phyloP scores from a whole-genome alignment of 2,888 invertebrate species.

The Heliconius aoede region DNA sequence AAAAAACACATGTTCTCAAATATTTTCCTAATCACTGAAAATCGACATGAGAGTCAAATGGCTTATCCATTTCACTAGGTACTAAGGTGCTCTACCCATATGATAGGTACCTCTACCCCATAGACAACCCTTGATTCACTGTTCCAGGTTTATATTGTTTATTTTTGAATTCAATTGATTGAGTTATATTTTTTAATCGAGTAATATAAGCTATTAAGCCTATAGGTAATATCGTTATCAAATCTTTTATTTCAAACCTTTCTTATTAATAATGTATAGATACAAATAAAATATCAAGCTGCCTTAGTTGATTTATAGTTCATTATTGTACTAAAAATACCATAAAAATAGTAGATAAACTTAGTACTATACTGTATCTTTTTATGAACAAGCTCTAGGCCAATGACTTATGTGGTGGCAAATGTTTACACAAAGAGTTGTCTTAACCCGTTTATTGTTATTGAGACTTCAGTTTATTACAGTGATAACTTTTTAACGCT shows the following conservation, averaged over 20 bases:
- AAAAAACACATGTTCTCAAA: too few species aligned
- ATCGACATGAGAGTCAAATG: too few species aligned
- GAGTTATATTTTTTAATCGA: neutral
- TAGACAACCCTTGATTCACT: too few species aligned
- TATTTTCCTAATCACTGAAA: too few species aligned
- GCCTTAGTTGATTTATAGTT: neutral
- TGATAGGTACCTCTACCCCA: too few species aligned
- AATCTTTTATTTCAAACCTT: neutral
- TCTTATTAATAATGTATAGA: neutral
- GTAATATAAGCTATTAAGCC: neutral
- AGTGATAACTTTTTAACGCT: neutral
- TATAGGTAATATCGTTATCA: neutral
- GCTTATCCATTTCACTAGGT: too few species aligned
- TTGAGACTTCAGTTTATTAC: constrained; percentile 4
- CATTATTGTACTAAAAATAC: neutral
- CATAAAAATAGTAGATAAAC: neutral
- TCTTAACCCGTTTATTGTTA: constrained; percentile 7
- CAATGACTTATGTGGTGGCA: neutral
- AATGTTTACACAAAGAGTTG: neutral
- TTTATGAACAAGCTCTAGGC: constrained; percentile 11
- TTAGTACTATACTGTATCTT: neutral
- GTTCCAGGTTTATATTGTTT: too few species aligned
- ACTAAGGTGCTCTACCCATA: too few species aligned
- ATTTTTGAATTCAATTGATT: too few species aligned
- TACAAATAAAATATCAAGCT: neutral